A percentile compares a stretch with the other conserved stretches of the same genome.
phyloP scores from a whole-genome alignment of 1,140 invertebrate genomes.

The Bombus pascuorum region DNA sequence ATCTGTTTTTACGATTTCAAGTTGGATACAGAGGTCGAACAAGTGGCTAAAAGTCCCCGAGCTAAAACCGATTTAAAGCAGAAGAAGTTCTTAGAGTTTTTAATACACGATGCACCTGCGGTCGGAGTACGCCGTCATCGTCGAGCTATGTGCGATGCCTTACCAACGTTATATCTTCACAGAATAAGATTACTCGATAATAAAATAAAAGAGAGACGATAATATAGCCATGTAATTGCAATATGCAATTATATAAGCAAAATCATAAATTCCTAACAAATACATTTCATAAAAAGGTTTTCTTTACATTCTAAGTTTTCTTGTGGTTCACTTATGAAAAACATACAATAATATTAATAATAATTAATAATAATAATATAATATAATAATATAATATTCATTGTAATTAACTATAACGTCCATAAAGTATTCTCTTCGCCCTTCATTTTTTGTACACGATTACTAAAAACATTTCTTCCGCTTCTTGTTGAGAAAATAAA shows the following conservation, averaged over 20 bases:
- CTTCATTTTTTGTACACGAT: constrained; percentile 75
- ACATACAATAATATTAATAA: constrained; percentile 69
- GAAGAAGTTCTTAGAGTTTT: constrained; percentile 60
- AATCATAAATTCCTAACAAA: constrained; percentile 74
- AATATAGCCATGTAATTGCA: constrained; percentile 74
- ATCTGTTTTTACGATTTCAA: constrained; percentile 30
- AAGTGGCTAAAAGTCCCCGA: constrained; percentile 41
- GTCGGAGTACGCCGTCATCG: constrained; percentile 41
- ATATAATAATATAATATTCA: constrained; percentile 74
- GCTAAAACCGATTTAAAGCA: constrained; percentile 63
- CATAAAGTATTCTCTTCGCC: constrained; percentile 76
- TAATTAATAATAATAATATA: constrained; percentile 56
- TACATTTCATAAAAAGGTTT: constrained; percentile 76
- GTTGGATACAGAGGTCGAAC: constrained; percentile 42
- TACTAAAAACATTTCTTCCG: constrained; percentile 77
- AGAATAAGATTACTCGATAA: constrained; percentile 67
- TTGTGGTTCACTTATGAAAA: constrained; percentile 68
- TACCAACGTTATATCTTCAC: constrained; percentile 48
- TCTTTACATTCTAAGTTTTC: constrained; percentile 69
- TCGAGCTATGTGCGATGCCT: constrained; percentile 23
- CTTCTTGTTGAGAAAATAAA: constrained; percentile 80
- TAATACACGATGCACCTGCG: constrained; percentile 56
- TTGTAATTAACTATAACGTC: constrained; percentile 78
- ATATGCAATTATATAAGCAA: constrained; percentile 69
- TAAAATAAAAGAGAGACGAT: constrained; percentile 75